These are phyloP conservation scores for Apamea anceps DNA, from an alignment of 2,888 invertebrate species.

Conservation along the genomic window DNA sequence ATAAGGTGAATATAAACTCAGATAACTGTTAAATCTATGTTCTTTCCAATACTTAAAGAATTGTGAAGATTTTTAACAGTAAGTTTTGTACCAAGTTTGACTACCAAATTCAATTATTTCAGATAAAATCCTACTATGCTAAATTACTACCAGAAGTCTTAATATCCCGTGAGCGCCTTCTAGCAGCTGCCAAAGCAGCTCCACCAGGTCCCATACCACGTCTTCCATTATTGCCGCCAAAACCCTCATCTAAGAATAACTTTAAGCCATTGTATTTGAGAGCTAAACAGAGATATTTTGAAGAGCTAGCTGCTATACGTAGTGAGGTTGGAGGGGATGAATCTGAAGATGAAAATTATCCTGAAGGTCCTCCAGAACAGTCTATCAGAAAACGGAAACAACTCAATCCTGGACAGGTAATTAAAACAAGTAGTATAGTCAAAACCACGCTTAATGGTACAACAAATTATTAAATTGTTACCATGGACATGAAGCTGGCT, in stretches of 20 bases:
- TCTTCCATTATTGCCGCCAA: conserved; percentile 82
- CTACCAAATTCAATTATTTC: conserved; percentile 65
- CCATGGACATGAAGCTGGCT: background rate
- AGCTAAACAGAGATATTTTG: conserved; percentile 90
- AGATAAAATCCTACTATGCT: conserved; percentile 87
- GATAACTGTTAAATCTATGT: background rate
- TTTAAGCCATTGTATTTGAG: conserved; percentile 89
- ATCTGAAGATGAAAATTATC: conserved; percentile 95
- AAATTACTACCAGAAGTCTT: conserved; percentile 93
- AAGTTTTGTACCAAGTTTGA: background rate
- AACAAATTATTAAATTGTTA: background rate
- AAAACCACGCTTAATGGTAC: background rate
- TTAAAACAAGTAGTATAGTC: background rate
- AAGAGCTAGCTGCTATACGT: conserved; percentile 92
- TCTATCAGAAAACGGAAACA: conserved; percentile 91
- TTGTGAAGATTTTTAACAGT: background rate
- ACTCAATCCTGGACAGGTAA: conserved; percentile 57
- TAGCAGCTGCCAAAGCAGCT: conserved; percentile 92
- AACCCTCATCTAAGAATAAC: conserved; percentile 81
- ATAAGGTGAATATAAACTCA: conserved; percentile 85
- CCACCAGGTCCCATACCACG: conserved; percentile 91
- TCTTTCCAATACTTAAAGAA: background rate
- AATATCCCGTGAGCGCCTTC: conserved; percentile 93
- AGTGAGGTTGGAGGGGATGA: conserved; percentile 93
- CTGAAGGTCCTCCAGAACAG: conserved; percentile 92